A percentile compares a stretch with the other conserved stretches of the same genome.
Conservation (phyloP, 2,888 invertebrate genomes). For the Meandrusa payeni region DNA sequence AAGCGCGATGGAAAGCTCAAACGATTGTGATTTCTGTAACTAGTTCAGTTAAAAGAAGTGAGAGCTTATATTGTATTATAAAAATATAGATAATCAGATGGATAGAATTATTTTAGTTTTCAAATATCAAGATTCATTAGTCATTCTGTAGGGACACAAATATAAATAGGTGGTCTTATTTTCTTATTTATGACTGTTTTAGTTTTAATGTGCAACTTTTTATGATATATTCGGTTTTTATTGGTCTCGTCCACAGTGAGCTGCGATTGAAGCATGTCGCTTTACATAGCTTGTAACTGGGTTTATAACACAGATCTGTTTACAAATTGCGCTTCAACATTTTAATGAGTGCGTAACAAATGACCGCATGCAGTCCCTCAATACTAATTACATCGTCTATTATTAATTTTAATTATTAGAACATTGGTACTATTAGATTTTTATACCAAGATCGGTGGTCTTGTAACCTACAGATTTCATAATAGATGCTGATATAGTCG, state of each 20-base stretch:
- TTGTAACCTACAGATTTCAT: no score
- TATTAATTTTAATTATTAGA: no score
- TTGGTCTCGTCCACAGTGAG: slow-evolving; percentile 46
- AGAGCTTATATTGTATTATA: no score
- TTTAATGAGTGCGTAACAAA: slow-evolving; percentile 27
- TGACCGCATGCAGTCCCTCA: not conserved
- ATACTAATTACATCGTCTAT: slow-evolving; percentile 6
- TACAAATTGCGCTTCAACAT: slow-evolving; percentile 39
- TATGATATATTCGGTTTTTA: slow-evolving; percentile 71
- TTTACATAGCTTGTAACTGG: slow-evolving; percentile 42
- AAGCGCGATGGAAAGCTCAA: no score
- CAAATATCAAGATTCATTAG: slow-evolving; percentile 43
- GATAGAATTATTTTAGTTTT: not conserved
- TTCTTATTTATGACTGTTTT: slow-evolving; percentile 71
- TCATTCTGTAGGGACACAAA: slow-evolving; percentile 44
- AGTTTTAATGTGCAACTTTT: slow-evolving; percentile 72
- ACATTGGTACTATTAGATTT: no score
- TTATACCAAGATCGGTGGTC: no score
- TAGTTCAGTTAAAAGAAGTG: no score
- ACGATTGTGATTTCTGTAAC: no score
- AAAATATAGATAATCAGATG: not conserved
- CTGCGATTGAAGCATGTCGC: slow-evolving; percentile 47
- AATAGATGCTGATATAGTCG: no score
- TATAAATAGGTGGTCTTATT: slow-evolving; percentile 73
- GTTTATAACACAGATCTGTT: slow-evolving; percentile 57